A percentile compares a stretch with the other conserved stretches of the same genome.
Conservation (phyloP, 2,888 invertebrate species). For the Cerastoderma edule region DNA sequence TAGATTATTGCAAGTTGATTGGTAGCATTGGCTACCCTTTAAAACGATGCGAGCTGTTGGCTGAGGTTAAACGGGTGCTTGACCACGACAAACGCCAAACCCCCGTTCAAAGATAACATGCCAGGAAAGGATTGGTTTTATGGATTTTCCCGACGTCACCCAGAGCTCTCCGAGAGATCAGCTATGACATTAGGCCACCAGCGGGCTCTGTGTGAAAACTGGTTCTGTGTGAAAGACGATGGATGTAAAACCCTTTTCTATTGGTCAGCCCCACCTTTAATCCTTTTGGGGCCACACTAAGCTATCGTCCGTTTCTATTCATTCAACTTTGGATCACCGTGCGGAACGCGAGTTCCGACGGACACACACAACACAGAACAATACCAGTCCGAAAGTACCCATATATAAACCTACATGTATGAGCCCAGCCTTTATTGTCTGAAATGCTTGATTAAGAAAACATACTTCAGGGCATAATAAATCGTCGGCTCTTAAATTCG, state of each 20-base stretch:
- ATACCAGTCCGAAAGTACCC: conserved; percentile 27
- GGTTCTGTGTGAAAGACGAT: conserved; percentile 27
- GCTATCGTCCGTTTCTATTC: conserved; percentile 27
- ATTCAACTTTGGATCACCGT: conserved; percentile 27
- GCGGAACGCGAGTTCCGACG: conserved; percentile 27
- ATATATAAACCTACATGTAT: conserved; percentile 27
- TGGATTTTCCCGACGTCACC: no score
- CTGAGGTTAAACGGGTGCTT: no score
- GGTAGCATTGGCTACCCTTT: no score
- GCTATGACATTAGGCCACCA: no score
- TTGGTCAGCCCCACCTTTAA: conserved; percentile 27
- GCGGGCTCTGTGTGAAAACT: conserved; percentile 27
- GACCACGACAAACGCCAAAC: no score
- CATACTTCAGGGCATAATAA: conserved; percentile 27
- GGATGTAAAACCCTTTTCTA: conserved; percentile 27
- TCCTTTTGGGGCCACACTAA: conserved; percentile 27
- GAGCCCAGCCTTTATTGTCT: conserved; percentile 27
- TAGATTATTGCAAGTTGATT: no score
- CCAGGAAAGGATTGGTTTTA: no score
- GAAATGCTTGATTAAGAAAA: conserved; percentile 27
- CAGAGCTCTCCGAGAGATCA: no score
- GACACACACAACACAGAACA: conserved; percentile 27
- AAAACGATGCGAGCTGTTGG: no score
- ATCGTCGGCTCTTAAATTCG: conserved; percentile 27
- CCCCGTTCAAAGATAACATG: no score